Percentiles rank a stretch among this genome's conserved stretches.
Conservation (phyloP, 2,797 vertebrate species). For the Novumbra hubbsi region DNA sequence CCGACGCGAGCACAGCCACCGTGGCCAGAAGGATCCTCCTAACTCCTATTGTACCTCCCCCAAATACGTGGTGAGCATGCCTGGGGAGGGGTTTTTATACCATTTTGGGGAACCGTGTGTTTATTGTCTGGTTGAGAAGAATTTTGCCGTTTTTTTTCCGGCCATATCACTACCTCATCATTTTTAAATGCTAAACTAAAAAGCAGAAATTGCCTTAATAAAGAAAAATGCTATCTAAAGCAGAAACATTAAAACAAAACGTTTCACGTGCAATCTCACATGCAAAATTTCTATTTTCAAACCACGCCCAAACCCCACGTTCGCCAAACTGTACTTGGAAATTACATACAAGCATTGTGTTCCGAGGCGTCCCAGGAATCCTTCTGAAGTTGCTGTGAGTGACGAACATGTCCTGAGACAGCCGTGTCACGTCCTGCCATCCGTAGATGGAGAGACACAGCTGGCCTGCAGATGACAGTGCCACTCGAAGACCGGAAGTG, state of each 20-base stretch:
- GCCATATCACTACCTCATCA: background rate
- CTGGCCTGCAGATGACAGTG: conserved; percentile 74
- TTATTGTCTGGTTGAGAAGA: background rate
- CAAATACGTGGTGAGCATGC: conserved; percentile 15
- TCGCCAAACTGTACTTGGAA: too few relatives aligned
- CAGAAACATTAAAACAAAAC: too few relatives aligned
- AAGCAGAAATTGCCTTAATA: background rate
- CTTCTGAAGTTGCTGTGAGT: conserved; percentile 37
- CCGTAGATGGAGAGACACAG: conserved; percentile 69
- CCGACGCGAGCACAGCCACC: conserved; percentile 49
- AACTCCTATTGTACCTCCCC: conserved; percentile 17
- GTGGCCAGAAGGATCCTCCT: conserved; percentile 24
- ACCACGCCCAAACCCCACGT: too few relatives aligned
- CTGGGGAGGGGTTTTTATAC: conserved; percentile 20
- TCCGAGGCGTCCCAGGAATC: conserved; percentile 39
- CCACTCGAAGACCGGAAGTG: conserved; percentile 37
- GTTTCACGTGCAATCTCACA: too few relatives aligned
- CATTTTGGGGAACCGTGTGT: conserved; percentile 1
- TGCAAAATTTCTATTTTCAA: too few relatives aligned
- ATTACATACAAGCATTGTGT: conserved; percentile 19
- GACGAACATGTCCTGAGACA: conserved; percentile 71
- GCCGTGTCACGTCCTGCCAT: conserved; percentile 80
- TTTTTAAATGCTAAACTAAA: background rate
- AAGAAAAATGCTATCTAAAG: background rate
- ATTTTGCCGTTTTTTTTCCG: background rate